phyloP scores from a whole-genome alignment of 2,113 vertebrate species.

The Natator depressus region DNA sequence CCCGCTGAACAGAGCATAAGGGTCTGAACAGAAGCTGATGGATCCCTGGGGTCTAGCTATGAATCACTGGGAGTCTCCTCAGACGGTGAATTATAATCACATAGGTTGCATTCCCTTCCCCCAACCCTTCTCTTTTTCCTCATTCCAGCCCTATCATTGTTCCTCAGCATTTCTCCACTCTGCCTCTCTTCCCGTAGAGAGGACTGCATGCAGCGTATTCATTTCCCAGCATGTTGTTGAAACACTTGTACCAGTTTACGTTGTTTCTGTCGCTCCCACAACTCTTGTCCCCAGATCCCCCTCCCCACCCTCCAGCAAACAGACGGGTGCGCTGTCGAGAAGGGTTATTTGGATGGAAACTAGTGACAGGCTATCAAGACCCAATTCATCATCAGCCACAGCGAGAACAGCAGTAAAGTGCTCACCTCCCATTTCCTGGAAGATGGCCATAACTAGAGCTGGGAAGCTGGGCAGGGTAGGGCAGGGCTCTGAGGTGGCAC shows the following conservation, averaged over 20 bases:
- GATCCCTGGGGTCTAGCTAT: conserved; percentile 12
- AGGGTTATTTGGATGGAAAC: neutral
- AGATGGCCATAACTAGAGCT: neutral
- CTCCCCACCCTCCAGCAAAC: neutral
- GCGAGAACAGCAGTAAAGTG: neutral
- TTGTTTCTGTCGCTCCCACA: conserved; percentile 32
- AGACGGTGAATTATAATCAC: neutral
- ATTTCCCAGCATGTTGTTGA: neutral
- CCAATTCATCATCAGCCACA: neutral
- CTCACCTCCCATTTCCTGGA: neutral
- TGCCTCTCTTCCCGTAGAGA: neutral
- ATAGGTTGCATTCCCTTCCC: neutral
- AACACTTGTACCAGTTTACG: conserved; percentile 16
- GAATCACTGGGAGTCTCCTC: conserved; percentile 29
- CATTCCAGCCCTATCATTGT: neutral
- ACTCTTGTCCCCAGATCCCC: neutral
- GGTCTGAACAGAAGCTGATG: conserved; percentile 27
- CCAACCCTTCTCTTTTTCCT: neutral
- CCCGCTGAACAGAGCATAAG: neutral
- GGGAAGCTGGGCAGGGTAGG: neutral
- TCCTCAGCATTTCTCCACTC: neutral
- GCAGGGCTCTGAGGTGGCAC: neutral
- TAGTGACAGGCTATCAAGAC: neutral
- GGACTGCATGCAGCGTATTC: fast-evolving
- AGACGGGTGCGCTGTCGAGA: neutral